Conservation (phyloP, 1,140 invertebrate species). For the Harlomillsia oculata region DNA sequence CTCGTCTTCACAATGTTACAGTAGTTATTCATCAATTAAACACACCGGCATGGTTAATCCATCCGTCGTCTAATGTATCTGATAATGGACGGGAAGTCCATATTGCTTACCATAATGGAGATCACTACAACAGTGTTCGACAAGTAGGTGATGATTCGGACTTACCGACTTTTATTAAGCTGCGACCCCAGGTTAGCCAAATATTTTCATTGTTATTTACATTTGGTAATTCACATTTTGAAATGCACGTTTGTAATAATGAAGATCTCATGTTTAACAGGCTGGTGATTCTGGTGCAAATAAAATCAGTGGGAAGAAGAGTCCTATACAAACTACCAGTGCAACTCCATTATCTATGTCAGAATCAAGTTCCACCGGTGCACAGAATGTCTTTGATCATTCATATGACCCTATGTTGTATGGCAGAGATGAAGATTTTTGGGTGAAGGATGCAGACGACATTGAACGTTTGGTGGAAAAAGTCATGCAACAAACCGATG, state of each 20-base stretch:
- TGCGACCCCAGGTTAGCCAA: conserved; percentile 14
- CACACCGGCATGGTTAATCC: conserved; percentile 43
- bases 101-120: conserved; percentile 46
- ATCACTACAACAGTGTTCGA: conserved; percentile 34
- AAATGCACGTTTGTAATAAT: background rate
- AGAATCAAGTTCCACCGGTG: background rate
- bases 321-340: conserved; percentile 9
- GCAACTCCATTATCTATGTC: background rate
- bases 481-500: conserved; percentile 31
- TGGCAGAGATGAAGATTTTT: conserved; percentile 27
- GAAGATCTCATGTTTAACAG: conserved; percentile 2
- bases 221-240: background rate
- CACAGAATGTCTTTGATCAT: conserved; percentile 1
- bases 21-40: conserved; percentile 49
- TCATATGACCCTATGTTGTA: conserved; percentile 5
- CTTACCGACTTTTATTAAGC: conserved; percentile 27
- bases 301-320: conserved; percentile 19
- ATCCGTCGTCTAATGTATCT: conserved; percentile 24
- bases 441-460: conserved; percentile 29
- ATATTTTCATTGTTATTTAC: background rate
- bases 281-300: conserved; percentile 9
- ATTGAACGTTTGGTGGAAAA: conserved; percentile 32
- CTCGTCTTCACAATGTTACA: conserved; percentile 43
- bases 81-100: conserved; percentile 21
- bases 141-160: conserved; percentile 30